Conservation (phyloP, 2,113 vertebrate genomes). For the Salvelinus sp. region DNA sequence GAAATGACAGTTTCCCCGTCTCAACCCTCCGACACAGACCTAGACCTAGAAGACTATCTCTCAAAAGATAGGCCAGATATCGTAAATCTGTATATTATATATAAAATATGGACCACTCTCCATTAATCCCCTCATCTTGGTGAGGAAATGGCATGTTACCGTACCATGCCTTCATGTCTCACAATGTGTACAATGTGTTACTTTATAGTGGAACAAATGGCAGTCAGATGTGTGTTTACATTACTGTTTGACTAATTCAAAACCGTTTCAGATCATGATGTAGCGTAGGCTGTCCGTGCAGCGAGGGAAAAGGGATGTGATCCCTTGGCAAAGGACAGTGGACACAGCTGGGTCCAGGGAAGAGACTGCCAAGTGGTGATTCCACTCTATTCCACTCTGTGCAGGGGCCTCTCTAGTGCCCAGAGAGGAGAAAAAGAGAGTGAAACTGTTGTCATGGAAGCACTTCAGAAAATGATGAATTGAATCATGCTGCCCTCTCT, state of each 20-base stretch:
- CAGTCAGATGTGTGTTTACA: conserved; percentile 5
- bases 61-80: conserved; percentile 21
- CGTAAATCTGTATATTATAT: neutral
- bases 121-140: neutral
- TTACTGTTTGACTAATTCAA: conserved; percentile 19
- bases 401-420: conserved; percentile 2
- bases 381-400: conserved; percentile 30
- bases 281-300: neutral
- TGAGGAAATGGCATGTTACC: neutral
- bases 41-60: conserved; percentile 14
- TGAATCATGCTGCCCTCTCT: conserved; percentile 9
- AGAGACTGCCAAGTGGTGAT: conserved; percentile 19
- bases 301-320: neutral
- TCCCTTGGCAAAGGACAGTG: conserved; percentile 18
- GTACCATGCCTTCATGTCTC: neutral
- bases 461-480: conserved; percentile 32
- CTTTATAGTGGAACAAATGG: conserved; percentile 30
- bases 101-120: neutral
- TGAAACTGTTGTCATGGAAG: conserved; percentile 10
- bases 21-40: conserved; percentile 27
- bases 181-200: conserved; percentile 6
- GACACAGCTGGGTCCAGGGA: conserved; percentile 21
- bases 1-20: conserved; percentile 50
- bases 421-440: neutral
- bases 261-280: conserved; percentile 19